These are phyloP conservation scores for Muscicapa adusta DNA, from an alignment of 2,113 vertebrate species.

Conservation along the genomic window DNA sequence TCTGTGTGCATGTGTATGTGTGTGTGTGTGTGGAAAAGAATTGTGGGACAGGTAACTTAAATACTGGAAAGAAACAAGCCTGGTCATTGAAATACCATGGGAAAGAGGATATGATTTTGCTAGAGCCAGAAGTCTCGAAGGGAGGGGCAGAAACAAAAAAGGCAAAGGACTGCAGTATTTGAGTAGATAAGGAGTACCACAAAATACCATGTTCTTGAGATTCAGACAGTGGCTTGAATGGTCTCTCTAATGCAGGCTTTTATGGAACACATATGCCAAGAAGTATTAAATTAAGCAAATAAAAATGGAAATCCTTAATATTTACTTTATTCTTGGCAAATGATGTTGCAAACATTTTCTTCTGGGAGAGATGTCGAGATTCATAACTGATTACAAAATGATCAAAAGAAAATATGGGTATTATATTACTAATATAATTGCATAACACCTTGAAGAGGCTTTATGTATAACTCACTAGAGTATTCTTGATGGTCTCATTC, in stretches of 20 bases:
- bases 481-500: not conserved
- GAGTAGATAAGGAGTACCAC: not conserved
- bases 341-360: not conserved
- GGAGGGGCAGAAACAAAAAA: not conserved
- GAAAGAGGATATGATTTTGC: not conserved
- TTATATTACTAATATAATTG: too few species aligned
- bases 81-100: not conserved
- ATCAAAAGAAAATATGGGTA: not conserved
- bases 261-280: not conserved
- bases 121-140: not conserved
- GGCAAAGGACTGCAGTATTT: not conserved
- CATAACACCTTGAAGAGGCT: not conserved
- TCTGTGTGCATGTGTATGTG: not conserved
- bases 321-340: not conserved
- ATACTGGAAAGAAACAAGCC: not conserved
- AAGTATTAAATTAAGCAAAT: not conserved
- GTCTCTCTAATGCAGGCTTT: not conserved
- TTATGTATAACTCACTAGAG: not conserved
- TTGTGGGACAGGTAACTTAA: not conserved
- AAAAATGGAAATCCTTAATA: not conserved
- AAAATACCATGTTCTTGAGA: not conserved
- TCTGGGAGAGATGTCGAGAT: not conserved
- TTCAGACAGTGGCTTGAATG: not conserved
- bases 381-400: not conserved
- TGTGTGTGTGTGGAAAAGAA: not conserved